These are phyloP conservation scores for Lysiphlebus fabarum DNA, from an alignment of 1,140 invertebrate genomes.

Conservation along the genomic window DNA sequence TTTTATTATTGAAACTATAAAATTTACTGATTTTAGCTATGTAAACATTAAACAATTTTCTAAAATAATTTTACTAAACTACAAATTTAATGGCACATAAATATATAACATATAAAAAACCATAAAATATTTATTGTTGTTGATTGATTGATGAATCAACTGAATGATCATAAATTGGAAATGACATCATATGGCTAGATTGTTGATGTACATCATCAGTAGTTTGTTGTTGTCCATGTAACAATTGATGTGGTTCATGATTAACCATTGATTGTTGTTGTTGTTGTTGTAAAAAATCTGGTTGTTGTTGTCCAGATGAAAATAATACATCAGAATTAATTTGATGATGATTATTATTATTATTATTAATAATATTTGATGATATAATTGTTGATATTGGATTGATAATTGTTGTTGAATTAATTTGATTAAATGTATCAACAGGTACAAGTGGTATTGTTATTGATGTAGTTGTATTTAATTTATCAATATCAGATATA, in stretches of 20 bases:
- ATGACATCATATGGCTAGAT: conserved; percentile 29
- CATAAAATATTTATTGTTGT: conserved; percentile 33
- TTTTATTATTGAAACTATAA: too few species aligned
- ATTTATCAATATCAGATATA: conserved; percentile 34
- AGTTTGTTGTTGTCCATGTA: conserved; percentile 28
- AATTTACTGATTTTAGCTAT: too few species aligned
- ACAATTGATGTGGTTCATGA: conserved; percentile 26
- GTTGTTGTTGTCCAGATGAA: conserved; percentile 22
- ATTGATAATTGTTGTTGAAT: conserved; percentile 36
- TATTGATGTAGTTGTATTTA: conserved; percentile 39
- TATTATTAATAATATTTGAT: conserved; percentile 24
- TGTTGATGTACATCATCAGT: conserved; percentile 28
- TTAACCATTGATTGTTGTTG: conserved; percentile 28
- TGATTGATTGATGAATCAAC: conserved; percentile 36
- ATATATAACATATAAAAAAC: background rate
- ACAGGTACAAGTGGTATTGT: conserved; percentile 44
- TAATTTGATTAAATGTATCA: conserved; percentile 42
- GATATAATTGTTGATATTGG: conserved; percentile 31
- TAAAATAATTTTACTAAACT: background rate
- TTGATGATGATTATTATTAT: conserved; percentile 29
- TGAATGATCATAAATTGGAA: conserved; percentile 43
- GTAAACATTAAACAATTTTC: too few species aligned
- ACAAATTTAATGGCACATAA: conserved; percentile 8
- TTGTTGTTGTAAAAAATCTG: conserved; percentile 25
- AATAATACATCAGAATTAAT: background rate